These are phyloP conservation scores for Stenoptilia bipunctidactyla DNA, from an alignment of 2,888 invertebrate species.

Conservation along the genomic window DNA sequence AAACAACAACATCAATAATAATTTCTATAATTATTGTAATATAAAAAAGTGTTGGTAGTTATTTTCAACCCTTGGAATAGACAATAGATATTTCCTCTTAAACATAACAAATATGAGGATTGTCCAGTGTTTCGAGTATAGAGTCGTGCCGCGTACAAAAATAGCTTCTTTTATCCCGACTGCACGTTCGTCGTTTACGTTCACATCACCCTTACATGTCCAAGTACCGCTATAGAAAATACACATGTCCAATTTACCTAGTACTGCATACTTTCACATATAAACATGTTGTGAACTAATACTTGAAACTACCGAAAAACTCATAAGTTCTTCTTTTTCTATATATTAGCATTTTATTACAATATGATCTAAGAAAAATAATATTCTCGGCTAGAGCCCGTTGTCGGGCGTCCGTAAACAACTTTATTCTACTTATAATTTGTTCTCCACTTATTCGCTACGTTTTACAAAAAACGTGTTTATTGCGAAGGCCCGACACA, in stretches of 20 bases:
- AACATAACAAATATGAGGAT: conserved; percentile 63
- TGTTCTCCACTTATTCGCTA: conserved; percentile 51
- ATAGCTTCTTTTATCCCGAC: conserved; percentile 43
- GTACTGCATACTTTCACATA: conserved; percentile 1
- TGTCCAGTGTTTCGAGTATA: conserved; percentile 20
- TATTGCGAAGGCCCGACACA: conserved; percentile 33
- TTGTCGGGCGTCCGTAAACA: conserved; percentile 54
- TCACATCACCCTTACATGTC: no score
- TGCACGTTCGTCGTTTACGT: conserved; percentile 22
- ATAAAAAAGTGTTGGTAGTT: conserved; percentile 72
- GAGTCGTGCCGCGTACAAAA: conserved; percentile 49
- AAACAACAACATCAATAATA: conserved; percentile 63
- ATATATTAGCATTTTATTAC: conserved; percentile 60
- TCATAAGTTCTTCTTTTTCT: conserved; percentile 32
- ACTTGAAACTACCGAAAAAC: conserved; percentile 19
- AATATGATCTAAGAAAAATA: conserved; percentile 72
- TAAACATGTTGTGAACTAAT: no score
- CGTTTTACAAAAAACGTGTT: conserved; percentile 35
- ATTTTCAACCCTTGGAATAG: conserved; percentile 67
- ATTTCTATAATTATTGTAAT: conserved; percentile 74
- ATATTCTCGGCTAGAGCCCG: conserved; percentile 64
- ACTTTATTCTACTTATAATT: conserved; percentile 67
- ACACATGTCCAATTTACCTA: background rate
- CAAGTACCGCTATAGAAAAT: background rate
- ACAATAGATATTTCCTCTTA: conserved; percentile 71